These are phyloP conservation scores for Discoglossus pictus DNA, from an alignment of 2,797 vertebrate genomes.

Conservation along the genomic window DNA sequence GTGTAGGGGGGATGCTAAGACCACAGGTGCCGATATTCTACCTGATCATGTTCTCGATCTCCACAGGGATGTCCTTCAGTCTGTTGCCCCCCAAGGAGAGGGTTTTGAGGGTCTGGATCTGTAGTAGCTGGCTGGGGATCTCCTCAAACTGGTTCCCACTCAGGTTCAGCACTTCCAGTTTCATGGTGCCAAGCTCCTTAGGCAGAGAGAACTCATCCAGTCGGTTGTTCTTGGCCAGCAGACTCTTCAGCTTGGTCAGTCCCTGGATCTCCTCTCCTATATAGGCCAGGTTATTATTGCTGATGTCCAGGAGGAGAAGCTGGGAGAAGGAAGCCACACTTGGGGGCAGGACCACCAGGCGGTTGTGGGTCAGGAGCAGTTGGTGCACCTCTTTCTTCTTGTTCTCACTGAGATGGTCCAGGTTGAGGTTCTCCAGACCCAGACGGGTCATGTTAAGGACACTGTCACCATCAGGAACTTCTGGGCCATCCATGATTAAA, in stretches of 20 bases:
- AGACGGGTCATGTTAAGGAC: slow-evolving; percentile 77
- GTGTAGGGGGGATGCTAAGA: no score
- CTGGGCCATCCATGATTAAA: slow-evolving; percentile 44
- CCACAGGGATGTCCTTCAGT: slow-evolving; percentile 85
- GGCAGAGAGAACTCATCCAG: slow-evolving; percentile 87
- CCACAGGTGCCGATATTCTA: slow-evolving; percentile 51
- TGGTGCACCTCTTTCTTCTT: slow-evolving; percentile 72
- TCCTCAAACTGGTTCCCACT: slow-evolving; percentile 92
- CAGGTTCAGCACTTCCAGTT: slow-evolving; percentile 88
- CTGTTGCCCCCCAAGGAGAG: slow-evolving; percentile 93
- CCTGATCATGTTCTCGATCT: slow-evolving; percentile 89
- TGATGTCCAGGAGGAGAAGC: slow-evolving; percentile 88
- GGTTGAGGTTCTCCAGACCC: slow-evolving; percentile 64
- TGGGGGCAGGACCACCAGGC: slow-evolving; percentile 73
- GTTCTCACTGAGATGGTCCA: slow-evolving; percentile 69
- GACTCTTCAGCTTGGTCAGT: slow-evolving; percentile 77
- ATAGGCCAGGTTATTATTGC: slow-evolving; percentile 80
- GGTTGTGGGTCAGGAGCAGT: slow-evolving; percentile 80
- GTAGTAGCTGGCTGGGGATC: slow-evolving; percentile 80
- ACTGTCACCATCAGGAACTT: slow-evolving; percentile 63
- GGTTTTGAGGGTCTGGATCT: slow-evolving; percentile 82
- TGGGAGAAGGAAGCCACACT: slow-evolving; percentile 75
- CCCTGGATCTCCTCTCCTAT: slow-evolving; percentile 80
- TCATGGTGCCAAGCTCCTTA: slow-evolving; percentile 79
- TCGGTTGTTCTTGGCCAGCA: slow-evolving; percentile 94